These are phyloP conservation scores for Cyrtonyx montezumae DNA, from an alignment of 2,113 vertebrate genomes.

Conservation along the genomic window DNA sequence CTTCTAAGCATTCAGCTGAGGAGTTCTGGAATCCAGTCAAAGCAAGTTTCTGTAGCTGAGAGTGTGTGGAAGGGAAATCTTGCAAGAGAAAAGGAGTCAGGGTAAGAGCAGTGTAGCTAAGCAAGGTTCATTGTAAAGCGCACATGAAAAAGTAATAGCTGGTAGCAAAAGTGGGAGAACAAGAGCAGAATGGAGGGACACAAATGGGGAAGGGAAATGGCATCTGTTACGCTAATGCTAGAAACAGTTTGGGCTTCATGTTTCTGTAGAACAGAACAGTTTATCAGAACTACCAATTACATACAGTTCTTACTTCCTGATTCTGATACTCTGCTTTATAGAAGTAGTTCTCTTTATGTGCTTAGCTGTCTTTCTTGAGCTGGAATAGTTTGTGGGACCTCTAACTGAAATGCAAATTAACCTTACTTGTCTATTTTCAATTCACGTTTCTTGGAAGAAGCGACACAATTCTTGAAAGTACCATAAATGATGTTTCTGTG, in stretches of 20 bases:
- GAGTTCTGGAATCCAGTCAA: not conserved
- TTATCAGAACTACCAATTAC: not conserved
- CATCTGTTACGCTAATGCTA: not conserved
- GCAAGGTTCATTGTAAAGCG: not conserved
- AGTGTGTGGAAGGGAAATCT: not conserved
- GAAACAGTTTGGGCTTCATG: not conserved
- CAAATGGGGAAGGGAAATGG: not conserved
- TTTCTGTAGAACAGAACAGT: not conserved
- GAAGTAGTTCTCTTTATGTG: not conserved
- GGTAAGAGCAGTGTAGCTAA: not conserved
- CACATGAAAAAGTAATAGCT: not conserved
- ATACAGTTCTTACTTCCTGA: not conserved
- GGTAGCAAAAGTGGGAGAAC: not conserved
- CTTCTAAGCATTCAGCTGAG: not conserved
- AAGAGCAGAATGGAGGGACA: not conserved
- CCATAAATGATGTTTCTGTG: constrained; percentile 30
- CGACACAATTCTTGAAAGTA: constrained; percentile 45
- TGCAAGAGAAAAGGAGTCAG: not conserved
- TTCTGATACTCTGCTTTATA: not conserved
- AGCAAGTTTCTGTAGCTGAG: not conserved
- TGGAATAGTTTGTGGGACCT: constrained; percentile 4
- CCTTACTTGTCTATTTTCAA: not conserved
- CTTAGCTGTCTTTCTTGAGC: not conserved
- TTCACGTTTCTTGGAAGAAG: constrained; percentile 48
- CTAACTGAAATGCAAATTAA: constrained; percentile 52